These are phyloP conservation scores for Perca fluviatilis DNA, from an alignment of 2,113 vertebrate species.

Conservation along the genomic window DNA sequence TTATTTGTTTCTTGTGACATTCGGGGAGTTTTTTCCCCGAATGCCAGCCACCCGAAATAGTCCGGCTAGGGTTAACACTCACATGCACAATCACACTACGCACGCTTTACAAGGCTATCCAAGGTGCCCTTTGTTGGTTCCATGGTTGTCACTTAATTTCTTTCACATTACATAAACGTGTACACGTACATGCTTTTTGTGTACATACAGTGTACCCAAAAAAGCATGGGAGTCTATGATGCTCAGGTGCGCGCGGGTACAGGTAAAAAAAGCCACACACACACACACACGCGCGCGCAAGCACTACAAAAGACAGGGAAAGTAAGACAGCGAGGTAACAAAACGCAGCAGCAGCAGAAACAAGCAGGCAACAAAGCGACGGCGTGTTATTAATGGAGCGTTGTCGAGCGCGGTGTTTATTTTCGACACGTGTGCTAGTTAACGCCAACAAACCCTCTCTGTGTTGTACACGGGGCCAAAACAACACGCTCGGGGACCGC, in stretches of 20 bases:
- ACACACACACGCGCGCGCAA: conserved; percentile 52
- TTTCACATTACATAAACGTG: neutral
- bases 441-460: conserved; percentile 78
- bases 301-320: conserved; percentile 56
- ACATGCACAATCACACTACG: neutral
- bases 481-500: conserved; percentile 72
- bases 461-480: conserved; percentile 71
- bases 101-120: neutral
- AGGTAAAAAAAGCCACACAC: neutral
- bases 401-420: conserved; percentile 80
- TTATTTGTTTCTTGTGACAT: conserved; percentile 73
- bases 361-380: conserved; percentile 71
- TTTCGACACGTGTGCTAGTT: conserved; percentile 84
- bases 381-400: conserved; percentile 81
- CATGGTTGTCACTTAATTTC: neutral
- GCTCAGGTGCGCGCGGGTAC: no score
- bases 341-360: conserved; percentile 82
- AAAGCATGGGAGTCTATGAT: no score
- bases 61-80: conserved; percentile 17
- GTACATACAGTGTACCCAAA: neutral
- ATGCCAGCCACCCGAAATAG: conserved; percentile 61
- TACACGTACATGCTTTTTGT: neutral
- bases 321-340: conserved; percentile 71
- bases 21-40: conserved; percentile 44
- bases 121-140: neutral